These are phyloP conservation scores for Tragelaphus scriptus DNA, from an alignment of 2,113 vertebrate genomes.

Conservation along the genomic window DNA sequence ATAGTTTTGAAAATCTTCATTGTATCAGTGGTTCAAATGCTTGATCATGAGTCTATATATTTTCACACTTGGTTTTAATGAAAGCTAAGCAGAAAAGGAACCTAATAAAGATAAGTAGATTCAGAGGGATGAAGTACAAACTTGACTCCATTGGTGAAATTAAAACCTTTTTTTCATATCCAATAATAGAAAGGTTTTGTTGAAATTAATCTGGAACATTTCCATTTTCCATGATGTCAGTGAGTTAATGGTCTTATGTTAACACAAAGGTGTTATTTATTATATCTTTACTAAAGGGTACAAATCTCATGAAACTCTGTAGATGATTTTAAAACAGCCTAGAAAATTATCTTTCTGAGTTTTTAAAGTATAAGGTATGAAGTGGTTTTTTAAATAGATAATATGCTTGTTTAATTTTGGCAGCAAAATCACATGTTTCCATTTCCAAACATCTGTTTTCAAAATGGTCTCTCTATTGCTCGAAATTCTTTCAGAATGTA, in stretches of 20 bases:
- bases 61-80: conserved; percentile 18
- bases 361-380: neutral
- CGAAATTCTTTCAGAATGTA: neutral
- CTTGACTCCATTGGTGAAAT: neutral
- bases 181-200: neutral
- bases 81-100: neutral
- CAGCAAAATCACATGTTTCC: neutral
- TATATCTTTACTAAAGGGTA: neutral
- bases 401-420: neutral
- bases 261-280: neutral
- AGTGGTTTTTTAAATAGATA: neutral
- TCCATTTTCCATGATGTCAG: neutral
- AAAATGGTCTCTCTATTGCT: neutral
- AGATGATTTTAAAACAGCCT: neutral
- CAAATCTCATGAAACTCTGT: neutral
- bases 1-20: neutral
- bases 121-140: neutral
- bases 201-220: neutral
- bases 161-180: neutral
- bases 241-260: neutral
- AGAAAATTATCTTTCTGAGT: neutral
- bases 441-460: neutral
- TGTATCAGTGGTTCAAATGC: neutral
- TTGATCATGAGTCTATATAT: neutral
- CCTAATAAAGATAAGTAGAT: neutral